phyloP scores from a whole-genome alignment of 2,113 vertebrate species.

The Limnothrissa miodon region DNA sequence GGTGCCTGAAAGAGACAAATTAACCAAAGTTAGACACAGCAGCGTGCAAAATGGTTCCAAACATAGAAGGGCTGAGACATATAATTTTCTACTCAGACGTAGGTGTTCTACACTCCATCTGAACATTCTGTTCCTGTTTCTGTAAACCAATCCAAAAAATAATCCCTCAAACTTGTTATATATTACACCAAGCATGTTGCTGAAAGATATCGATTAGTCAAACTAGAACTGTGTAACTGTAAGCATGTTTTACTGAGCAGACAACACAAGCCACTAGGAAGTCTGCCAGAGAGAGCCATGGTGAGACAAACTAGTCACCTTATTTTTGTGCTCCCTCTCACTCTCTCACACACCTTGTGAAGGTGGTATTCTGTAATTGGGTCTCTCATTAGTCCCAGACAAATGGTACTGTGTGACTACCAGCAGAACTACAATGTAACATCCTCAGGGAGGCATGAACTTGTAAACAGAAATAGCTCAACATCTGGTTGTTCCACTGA shows the following conservation, averaged over 20 bases:
- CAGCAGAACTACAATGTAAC: not conserved
- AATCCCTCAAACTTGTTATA: not conserved
- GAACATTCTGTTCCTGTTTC: not conserved
- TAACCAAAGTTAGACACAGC: not conserved
- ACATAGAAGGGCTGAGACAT: not conserved
- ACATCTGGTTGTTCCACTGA: not conserved
- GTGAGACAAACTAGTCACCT: not conserved
- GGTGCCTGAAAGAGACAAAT: conserved; percentile 74
- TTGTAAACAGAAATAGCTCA: not conserved
- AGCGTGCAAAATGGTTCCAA: not conserved
- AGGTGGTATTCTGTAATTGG: not conserved
- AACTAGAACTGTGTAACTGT: not conserved
- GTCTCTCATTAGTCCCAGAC: not conserved
- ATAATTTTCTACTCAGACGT: not conserved
- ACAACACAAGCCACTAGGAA: not conserved
- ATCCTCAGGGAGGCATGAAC: not conserved
- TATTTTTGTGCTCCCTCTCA: not conserved
- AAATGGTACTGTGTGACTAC: not conserved
- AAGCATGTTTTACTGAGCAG: not conserved
- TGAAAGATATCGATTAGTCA: not conserved
- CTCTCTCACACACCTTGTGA: not conserved
- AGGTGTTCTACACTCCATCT: not conserved
- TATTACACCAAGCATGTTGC: not conserved
- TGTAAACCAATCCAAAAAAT: not conserved
- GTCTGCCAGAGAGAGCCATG: not conserved